phyloP scores from a whole-genome alignment of 1,140 invertebrate species.

The Dufourea novaeangliae region DNA sequence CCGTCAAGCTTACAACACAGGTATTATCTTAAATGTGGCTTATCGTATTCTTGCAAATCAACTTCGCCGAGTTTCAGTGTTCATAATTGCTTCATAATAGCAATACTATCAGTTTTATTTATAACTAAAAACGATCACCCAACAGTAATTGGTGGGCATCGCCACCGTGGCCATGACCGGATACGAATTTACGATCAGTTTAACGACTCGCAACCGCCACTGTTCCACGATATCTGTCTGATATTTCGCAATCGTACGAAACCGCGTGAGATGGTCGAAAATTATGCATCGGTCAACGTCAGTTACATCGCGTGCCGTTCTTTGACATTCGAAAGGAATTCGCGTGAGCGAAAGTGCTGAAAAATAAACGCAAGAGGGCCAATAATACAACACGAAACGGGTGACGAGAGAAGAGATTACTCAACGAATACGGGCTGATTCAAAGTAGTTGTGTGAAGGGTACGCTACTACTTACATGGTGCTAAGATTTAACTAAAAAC shows the following conservation, averaged over 20 bases:
- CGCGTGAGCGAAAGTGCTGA: constrained; percentile 18
- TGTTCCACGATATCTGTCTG: constrained; percentile 5
- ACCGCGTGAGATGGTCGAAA: not conserved
- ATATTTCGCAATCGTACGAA: not conserved
- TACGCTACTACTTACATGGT: constrained; percentile 23
- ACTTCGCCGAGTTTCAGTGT: too few species aligned
- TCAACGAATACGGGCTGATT: constrained; percentile 48
- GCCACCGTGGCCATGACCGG: constrained; percentile 46
- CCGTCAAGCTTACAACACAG: too few species aligned
- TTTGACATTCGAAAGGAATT: constrained; percentile 21
- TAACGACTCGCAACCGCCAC: constrained; percentile 6
- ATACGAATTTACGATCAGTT: constrained; percentile 40
- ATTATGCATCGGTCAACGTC: constrained; percentile 3
- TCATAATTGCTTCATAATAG: constrained; percentile 6
- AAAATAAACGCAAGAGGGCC: constrained; percentile 43
- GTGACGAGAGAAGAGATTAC: not conserved
- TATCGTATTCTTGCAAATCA: too few species aligned
- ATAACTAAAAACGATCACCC: constrained; percentile 49
- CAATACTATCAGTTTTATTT: constrained; percentile 34
- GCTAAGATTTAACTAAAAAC: constrained; percentile 3
- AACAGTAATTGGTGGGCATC: constrained; percentile 31
- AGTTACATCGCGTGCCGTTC: not conserved
- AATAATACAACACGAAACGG: constrained; percentile 19
- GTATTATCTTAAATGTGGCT: too few species aligned
- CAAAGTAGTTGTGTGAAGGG: constrained; percentile 26